Conservation (phyloP, 2,113 vertebrate genomes). For the Cyprinodon tularosa region DNA sequence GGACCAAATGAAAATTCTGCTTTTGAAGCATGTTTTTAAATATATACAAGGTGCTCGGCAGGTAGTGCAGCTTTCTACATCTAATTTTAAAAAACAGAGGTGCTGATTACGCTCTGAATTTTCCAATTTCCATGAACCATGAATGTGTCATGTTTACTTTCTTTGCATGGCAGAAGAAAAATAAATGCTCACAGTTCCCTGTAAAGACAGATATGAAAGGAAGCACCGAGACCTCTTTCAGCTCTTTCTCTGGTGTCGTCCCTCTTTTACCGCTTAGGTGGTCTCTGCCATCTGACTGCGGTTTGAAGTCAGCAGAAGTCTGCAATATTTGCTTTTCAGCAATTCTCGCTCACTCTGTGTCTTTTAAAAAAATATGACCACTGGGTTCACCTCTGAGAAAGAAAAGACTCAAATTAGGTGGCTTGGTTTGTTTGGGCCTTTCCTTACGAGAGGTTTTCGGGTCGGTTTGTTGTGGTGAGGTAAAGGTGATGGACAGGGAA, state of each 20-base stretch:
- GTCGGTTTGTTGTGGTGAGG: constrained; percentile 33
- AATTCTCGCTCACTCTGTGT: constrained; percentile 64
- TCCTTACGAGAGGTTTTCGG: constrained; percentile 27
- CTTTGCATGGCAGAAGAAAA: constrained; percentile 63
- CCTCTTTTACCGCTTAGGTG: constrained; percentile 60
- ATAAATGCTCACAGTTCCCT: constrained; percentile 56
- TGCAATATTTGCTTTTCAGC: constrained; percentile 73
- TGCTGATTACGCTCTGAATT: constrained; percentile 49
- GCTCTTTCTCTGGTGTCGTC: constrained; percentile 65
- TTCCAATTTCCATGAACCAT: constrained; percentile 61
- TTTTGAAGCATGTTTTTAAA: constrained; percentile 47
- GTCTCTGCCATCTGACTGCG: constrained; percentile 65
- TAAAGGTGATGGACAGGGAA: constrained; percentile 53
- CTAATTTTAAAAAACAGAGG: constrained; percentile 55
- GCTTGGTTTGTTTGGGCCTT: constrained; percentile 50
- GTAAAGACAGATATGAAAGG: constrained; percentile 73
- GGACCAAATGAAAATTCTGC: constrained; percentile 58
- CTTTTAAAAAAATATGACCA: constrained; percentile 68
- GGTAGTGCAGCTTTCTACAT: constrained; percentile 40
- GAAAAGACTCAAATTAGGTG: constrained; percentile 61
- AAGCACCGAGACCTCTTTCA: constrained; percentile 66
- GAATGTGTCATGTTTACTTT: constrained; percentile 62
- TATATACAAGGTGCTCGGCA: constrained; percentile 28
- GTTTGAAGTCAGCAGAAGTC: constrained; percentile 72
- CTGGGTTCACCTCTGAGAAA: constrained; percentile 48